These are phyloP conservation scores for Trochalopteron elliotii DNA, from an alignment of 2,113 vertebrate species.

Conservation along the genomic window DNA sequence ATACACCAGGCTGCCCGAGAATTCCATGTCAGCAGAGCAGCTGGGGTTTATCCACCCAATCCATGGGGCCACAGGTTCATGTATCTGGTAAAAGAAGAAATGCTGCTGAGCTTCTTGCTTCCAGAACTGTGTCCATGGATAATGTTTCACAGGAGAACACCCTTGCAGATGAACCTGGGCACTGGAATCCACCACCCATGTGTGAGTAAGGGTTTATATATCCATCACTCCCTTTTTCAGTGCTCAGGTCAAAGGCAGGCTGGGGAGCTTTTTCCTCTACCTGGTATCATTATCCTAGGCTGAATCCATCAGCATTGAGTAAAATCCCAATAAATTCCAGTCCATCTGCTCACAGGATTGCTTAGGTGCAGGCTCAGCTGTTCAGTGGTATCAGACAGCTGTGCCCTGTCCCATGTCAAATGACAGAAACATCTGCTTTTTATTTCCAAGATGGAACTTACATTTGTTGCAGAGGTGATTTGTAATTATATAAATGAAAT, in stretches of 20 bases:
- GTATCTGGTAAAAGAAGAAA: background rate
- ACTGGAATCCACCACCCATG: fast-evolving
- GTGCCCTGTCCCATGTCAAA: slow-evolving; percentile 1
- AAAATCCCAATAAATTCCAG: slow-evolving; percentile 1
- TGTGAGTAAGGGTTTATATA: background rate
- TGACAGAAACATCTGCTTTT: slow-evolving; percentile 31
- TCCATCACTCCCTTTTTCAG: background rate
- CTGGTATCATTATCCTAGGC: background rate
- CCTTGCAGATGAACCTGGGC: background rate
- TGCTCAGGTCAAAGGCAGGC: background rate
- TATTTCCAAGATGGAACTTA: background rate
- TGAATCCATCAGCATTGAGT: background rate
- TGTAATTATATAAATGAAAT: background rate
- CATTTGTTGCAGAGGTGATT: background rate
- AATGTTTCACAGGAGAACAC: background rate
- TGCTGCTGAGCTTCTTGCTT: background rate
- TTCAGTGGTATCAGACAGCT: background rate
- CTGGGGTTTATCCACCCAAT: background rate
- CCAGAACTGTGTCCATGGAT: background rate
- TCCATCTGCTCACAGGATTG: background rate
- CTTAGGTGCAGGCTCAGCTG: slow-evolving; percentile 17
- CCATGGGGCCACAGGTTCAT: background rate
- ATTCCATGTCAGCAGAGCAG: background rate
- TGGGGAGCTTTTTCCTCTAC: background rate
- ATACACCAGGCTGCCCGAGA: background rate